These are phyloP conservation scores for Lucinisca nassula DNA, from an alignment of 2,888 invertebrate species.

Conservation along the genomic window DNA sequence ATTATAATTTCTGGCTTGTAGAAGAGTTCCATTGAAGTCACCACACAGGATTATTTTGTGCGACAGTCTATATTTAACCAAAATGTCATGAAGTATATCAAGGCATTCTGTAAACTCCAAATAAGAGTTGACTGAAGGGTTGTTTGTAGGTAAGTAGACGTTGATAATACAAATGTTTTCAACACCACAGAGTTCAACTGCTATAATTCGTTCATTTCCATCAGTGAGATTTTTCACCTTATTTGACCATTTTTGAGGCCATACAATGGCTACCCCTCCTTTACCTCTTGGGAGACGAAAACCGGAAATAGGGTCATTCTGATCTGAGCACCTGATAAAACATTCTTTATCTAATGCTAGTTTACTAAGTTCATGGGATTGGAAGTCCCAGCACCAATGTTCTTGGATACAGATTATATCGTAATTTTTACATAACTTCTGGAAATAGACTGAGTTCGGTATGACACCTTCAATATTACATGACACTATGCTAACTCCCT, in stretches of 20 bases:
- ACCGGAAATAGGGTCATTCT: background rate
- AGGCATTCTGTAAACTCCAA: constrained; percentile 3
- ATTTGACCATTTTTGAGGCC: constrained; percentile 8
- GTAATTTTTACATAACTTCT: background rate
- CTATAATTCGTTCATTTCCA: background rate
- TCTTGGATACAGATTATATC: background rate
- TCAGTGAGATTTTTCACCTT: background rate
- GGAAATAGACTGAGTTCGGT: background rate
- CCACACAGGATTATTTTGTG: constrained; percentile 3
- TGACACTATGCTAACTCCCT: background rate
- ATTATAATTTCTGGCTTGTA: background rate
- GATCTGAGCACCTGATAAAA: background rate
- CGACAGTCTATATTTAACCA: background rate
- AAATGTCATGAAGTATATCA: constrained; percentile 6
- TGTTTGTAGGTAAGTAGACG: background rate
- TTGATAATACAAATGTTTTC: background rate
- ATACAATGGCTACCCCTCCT: constrained; percentile 4
- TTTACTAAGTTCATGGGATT: background rate
- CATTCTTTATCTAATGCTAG: background rate
- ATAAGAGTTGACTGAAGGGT: background rate
- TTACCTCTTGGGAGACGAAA: constrained; percentile 3
- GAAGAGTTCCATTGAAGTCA: background rate
- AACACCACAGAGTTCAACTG: background rate
- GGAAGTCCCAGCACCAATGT: background rate
- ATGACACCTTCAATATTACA: background rate